These are phyloP conservation scores for Willowsia nigromaculata DNA, from an alignment of 2,888 invertebrate species.

Conservation along the genomic window DNA sequence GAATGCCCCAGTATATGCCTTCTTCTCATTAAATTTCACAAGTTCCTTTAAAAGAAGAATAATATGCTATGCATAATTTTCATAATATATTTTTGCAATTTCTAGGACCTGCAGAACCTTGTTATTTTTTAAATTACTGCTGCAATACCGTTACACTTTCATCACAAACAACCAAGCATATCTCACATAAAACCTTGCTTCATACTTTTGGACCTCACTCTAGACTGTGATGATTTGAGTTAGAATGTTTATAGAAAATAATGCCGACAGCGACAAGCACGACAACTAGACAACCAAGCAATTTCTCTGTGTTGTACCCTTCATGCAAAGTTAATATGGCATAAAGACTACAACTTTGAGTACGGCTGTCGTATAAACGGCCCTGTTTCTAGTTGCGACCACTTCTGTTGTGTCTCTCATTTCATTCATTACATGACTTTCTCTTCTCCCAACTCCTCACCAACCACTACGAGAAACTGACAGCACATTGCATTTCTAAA, in stretches of 20 bases:
- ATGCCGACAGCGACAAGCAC: slow-evolving; percentile 25
- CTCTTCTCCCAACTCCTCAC: slow-evolving; percentile 24
- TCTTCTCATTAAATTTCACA: no score
- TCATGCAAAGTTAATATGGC: slow-evolving; percentile 49
- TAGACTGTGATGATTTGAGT: no score
- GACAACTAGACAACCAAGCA: slow-evolving; percentile 25
- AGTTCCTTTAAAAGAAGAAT: no score
- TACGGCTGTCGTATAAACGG: neutral
- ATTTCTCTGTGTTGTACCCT: slow-evolving; percentile 38
- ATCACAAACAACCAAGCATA: no score
- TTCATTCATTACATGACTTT: slow-evolving; percentile 30
- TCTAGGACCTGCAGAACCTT: no score
- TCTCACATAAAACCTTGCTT: no score
- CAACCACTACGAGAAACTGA: slow-evolving; percentile 1
- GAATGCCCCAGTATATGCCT: no score
- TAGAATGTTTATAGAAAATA: neutral
- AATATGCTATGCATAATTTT: no score
- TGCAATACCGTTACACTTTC: no score
- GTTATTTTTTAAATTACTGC: no score
- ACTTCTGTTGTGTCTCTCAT: neutral
- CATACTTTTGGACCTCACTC: no score
- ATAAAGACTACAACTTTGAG: neutral
- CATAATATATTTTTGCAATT: no score
- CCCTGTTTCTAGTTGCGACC: neutral
- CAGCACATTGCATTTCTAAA: neutral